Evolutionary conservation across 2,888 invertebrate species (phyloP), one percentile per base, ranked within the genome.

Genomic region (Machimus rusticus): DNA sequence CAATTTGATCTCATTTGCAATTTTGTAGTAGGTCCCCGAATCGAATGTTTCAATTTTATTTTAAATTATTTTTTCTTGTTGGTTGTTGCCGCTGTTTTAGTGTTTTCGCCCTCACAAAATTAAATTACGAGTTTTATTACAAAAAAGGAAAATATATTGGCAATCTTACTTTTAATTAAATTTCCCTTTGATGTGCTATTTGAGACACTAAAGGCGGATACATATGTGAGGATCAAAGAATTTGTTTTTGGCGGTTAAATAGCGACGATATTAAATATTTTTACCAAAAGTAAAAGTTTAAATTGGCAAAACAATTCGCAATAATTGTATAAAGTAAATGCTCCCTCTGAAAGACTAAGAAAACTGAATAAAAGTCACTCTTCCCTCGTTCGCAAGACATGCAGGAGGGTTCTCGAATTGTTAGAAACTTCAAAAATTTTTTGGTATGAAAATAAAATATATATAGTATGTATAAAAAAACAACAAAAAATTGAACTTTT

Each of bases 401-500:
- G 66, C 28, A 12, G 19, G 66, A 1, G 28, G 12, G 23, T 66
- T 66, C 28, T 12, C 14, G 37, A 76, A 76, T 28, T 76, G 76
- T 76, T 76, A 1, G n/a, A 76, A 76, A 76, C 16, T 37, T 2
- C 19, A 12, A 76, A 37, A 76, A 4, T 76, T 76, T 2, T 76
- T 76, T 76, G n/a, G 74, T 31, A 34, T 5, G 34, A 34, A 76
- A 37, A 16, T 14, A 76, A 31, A 34, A 76, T 39, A 39, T 39
- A 12, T 34, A 34, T 6, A 34, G 2, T 12, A 39, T 6, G 39
- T 39, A 39, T 39, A 76, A 14, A 4, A 46, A 14, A 46, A 46
- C 43, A 46, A 46, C 14, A 76, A 82, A 39, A 57, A 82, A 66
- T 37, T 82, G 57, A 82, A 66, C 82, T 82, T 66, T 23, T 37